These are phyloP conservation scores for Dysdera silvatica DNA, from an alignment of 1,140 invertebrate species.

Conservation along the genomic window DNA sequence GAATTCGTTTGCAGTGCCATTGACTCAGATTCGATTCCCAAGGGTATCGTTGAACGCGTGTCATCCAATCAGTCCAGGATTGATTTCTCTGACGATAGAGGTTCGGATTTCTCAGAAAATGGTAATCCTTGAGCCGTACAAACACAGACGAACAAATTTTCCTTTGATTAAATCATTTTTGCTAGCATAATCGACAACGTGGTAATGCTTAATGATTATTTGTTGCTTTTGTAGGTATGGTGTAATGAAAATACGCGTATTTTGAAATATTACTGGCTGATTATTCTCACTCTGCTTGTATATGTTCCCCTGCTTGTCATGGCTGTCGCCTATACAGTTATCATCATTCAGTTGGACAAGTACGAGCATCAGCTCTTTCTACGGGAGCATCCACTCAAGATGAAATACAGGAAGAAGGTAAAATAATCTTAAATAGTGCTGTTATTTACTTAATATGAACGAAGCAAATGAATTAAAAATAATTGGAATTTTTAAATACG, in stretches of 20 bases:
- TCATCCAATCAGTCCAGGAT: no score
- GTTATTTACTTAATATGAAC: neutral
- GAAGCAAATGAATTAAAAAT: neutral
- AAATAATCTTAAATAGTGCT: no score
- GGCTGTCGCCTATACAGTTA: slow-evolving; percentile 56
- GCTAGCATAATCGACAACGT: no score
- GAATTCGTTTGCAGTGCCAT: no score
- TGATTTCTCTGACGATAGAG: no score
- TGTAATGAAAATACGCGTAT: slow-evolving; percentile 57
- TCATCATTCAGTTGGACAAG: slow-evolving; percentile 54
- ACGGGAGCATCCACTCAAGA: slow-evolving; percentile 48
- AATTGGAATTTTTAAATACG: neutral
- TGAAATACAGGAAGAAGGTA: slow-evolving; percentile 48
- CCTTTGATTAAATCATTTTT: no score
- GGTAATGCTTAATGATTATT: neutral
- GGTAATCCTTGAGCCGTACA: no score
- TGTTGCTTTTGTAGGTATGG: slow-evolving; percentile 53
- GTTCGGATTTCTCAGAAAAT: no score
- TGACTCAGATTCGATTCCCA: no score
- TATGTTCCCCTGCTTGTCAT: slow-evolving; percentile 62
- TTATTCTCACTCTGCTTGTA: slow-evolving; percentile 58
- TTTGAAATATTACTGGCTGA: slow-evolving; percentile 58
- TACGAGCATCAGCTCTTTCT: slow-evolving; percentile 51
- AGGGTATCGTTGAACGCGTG: no score
- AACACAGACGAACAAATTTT: no score